Evolutionary conservation across 2,888 invertebrate species (phyloP), one percentile per base, ranked within the genome.

Genomic region (Liposcelis brunnea): DNA sequence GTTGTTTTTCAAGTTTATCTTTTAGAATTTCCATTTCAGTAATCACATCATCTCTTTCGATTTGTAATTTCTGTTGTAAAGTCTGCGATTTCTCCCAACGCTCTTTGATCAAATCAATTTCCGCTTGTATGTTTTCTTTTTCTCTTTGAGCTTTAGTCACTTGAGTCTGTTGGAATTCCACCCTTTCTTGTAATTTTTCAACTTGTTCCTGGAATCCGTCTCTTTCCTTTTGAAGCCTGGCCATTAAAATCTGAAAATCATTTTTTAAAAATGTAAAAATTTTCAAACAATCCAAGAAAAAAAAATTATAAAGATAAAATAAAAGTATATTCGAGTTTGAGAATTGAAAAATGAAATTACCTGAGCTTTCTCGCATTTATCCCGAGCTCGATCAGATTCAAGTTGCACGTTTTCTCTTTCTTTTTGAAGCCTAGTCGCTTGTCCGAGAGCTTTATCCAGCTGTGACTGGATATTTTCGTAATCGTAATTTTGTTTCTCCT

Each of bases 381-480:
- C 90, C 54, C 81, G 74, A 59, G 86, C 74, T 54, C 90, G 73
- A 60, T 90, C 90, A 47, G 78, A 76, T 55, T 91, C 91, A 51
- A 84, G 61, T 56, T 84, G 82, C 19, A 83, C 76, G 2, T 80
- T 75, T 62, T 91, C 91, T 44, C 86, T 72, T 62, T 93, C 91
- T 62, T 90, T 90, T 65, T 89, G 89, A 58, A 89, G 74, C 46
- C 90, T 72, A 44, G 81, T 80, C 40, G 85, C 77, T 62, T 87
- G 86, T 14, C 85, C 87, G 51, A 89, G 70, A 32, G 86, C 80
- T 65, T 90, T 90, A 68, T 90, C 90, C 61, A 91, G 70, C 63
- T 91, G 90, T 42, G 86, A 81, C 61, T 90, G 89, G 50, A 87
- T 68, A 55, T 83, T 86, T 58, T 90, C 90, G 63, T 84, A 86